Base-by-base conservation (phyloP, 2,797 vertebrate genomes). In the Sebastes itinus region DNA sequence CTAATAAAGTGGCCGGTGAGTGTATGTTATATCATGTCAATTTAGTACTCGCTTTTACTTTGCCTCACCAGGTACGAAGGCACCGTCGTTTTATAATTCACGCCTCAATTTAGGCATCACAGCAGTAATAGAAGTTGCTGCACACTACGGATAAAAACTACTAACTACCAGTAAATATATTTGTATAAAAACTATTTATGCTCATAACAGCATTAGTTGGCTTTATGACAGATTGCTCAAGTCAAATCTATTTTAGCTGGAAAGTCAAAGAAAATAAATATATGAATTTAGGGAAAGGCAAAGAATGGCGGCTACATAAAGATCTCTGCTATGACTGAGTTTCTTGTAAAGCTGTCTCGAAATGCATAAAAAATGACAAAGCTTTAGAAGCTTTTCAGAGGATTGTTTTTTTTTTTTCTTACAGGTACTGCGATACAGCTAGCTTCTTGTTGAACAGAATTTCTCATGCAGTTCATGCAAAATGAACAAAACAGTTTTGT, bases 401-500 rank as follows among this genome's bases (percentile, higher is more conserved):
- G 96, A 97, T 3, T 12, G 1, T 16, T 49, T 16, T 94, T 91
- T 33, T 35, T 92, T 92, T 95, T 92, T 91, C 81, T 95, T 92
- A 94, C 94, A 95, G 88, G 90, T 95, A 94, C 94, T 97, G 90
- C 89, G 90, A 90, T 94, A 97, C 96, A 97, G 93, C 96, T 97
- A 96, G 95, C 95, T 95, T 94, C 91, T 95, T 92, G 90, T 92
- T 91, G 85, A 94, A 94, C 93, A 95, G 61, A 94, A 95, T 94
- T 96, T 95, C 92, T 97, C 97, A 98, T 99, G 97, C 98, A 98
- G 95, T 95, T 97, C 98, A 99, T 99, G 97, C 98, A 97, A 96
- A 52, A 96, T 96, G 95, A 96, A 96, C 92, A 96, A 61, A 86
- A 93, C 91, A 94, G 85, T 93, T 93, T 92, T 89, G 88, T 93